phyloP scores from a whole-genome alignment of 2,797 vertebrate genomes.

The Myripristis jacobus region DNA sequence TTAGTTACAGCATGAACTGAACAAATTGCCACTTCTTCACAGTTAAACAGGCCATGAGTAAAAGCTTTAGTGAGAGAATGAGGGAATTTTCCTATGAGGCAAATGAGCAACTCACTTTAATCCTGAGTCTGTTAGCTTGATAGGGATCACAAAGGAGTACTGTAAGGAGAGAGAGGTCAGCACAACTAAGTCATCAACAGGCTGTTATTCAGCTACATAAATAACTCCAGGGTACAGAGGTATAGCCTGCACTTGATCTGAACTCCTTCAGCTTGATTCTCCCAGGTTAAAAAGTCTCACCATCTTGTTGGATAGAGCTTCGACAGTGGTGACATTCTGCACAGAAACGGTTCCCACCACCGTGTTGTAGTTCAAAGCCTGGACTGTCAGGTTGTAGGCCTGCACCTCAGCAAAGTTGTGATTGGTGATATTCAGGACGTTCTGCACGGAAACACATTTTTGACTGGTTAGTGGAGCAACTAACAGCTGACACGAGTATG shows the following conservation, averaged over 20 bases:
- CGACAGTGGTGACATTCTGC: constrained; percentile 65
- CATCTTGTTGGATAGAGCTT: constrained; percentile 71
- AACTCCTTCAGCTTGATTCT: neutral
- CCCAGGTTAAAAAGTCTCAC: constrained; percentile 60
- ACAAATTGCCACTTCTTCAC: no score
- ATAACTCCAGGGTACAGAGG: no score
- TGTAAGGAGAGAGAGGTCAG: constrained; percentile 48
- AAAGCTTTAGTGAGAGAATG: neutral
- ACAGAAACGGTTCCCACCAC: constrained; percentile 77
- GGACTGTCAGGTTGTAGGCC: constrained; percentile 73
- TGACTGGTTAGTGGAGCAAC: no score
- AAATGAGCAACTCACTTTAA: constrained; percentile 54
- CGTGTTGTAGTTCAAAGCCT: constrained; percentile 77
- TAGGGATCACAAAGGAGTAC: constrained; percentile 75
- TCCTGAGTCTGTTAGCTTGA: constrained; percentile 51
- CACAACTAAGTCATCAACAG: neutral
- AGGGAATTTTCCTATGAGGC: neutral
- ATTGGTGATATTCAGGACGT: constrained; percentile 83
- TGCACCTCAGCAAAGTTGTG: constrained; percentile 80
- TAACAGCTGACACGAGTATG: no score
- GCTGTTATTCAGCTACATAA: no score
- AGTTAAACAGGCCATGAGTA: neutral
- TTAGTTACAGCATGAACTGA: neutral
- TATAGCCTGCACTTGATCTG: no score
- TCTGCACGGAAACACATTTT: constrained; percentile 64